A percentile compares a stretch with the other conserved stretches of the same genome.
These are phyloP conservation scores for Chrysogorgia sp. DNA, from an alignment of 92 coral and sea anemone genomes.

Conservation along the genomic window DNA sequence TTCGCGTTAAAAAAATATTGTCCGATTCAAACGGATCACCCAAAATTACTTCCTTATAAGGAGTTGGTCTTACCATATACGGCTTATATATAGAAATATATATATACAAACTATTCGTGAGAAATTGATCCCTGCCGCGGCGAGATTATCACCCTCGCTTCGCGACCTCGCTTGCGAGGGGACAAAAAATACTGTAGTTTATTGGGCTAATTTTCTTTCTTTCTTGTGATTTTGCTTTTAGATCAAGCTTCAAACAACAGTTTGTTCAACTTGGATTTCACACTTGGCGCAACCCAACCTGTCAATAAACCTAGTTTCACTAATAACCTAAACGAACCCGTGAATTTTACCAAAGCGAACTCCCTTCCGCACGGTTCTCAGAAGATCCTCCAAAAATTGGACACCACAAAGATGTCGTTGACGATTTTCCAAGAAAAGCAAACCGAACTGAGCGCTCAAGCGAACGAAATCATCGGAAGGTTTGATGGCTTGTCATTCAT, in stretches of 20 bases:
- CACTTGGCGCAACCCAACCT: conserved; percentile 51
- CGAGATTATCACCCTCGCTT: too few relatives aligned
- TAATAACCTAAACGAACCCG: conserved; percentile 11
- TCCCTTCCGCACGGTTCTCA: conserved; percentile 3
- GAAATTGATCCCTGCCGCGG: too few relatives aligned
- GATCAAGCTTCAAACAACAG: conserved; percentile 39
- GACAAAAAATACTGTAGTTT: too few relatives aligned
- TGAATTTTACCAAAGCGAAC: background rate
- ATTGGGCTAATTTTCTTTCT: too few relatives aligned
- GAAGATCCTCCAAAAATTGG: conserved; percentile 71
- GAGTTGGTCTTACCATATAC: too few relatives aligned
- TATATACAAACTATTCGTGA: too few relatives aligned
- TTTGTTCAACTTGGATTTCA: conserved; percentile 57
- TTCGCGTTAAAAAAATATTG: too few relatives aligned
- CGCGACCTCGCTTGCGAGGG: too few relatives aligned
- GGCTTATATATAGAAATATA: too few relatives aligned
- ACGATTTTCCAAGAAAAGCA: conserved; percentile 45
- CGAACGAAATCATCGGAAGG: conserved; percentile 66
- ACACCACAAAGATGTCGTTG: conserved; percentile 75
- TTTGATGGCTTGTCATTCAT: conserved; percentile 91
- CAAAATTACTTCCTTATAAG: too few relatives aligned
- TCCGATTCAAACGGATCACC: too few relatives aligned
- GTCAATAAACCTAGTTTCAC: conserved; percentile 23
- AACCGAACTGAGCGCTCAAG: conserved; percentile 64
- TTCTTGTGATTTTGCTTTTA: background rate